phyloP scores from a whole-genome alignment of 1,140 invertebrate species.

The Aphelenchoides besseyi region DNA sequence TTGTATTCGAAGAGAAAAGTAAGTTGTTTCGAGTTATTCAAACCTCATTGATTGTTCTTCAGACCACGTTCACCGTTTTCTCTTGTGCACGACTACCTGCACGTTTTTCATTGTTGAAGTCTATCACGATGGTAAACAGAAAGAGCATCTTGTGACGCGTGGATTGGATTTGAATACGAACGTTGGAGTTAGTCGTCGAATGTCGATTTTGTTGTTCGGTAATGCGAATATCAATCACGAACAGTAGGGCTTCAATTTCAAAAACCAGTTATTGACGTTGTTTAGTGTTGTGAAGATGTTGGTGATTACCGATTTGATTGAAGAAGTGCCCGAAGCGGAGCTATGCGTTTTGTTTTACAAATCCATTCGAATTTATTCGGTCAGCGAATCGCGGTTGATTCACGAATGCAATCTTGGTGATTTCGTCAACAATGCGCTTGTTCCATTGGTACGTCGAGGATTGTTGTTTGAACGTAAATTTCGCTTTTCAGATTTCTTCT shows the following conservation, averaged over 20 bases:
- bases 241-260: constrained; percentile 22
- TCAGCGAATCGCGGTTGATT: not conserved
- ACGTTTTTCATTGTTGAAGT: constrained; percentile 36
- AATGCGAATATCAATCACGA: constrained; percentile 19
- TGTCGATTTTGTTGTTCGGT: constrained; percentile 31
- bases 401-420: constrained; percentile 29
- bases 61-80: constrained; percentile 39
- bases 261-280: not conserved
- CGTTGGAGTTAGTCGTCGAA: constrained; percentile 27
- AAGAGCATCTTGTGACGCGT: constrained; percentile 30
- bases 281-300: constrained; percentile 38
- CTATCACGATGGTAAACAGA: constrained; percentile 26
- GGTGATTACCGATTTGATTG: constrained; percentile 5
- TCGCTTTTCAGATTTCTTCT: constrained; percentile 13
- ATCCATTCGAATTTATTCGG: constrained; percentile 29
- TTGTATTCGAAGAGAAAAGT: constrained; percentile 30
- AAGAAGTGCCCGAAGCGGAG: constrained; percentile 19
- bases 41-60: constrained; percentile 7
- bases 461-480: constrained; percentile 12
- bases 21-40: constrained; percentile 19
- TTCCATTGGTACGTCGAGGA: not conserved
- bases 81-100: constrained; percentile 36
- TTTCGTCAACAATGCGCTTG: constrained; percentile 11
- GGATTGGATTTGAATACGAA: constrained; percentile 27
- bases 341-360: constrained; percentile 30